Evolutionary conservation across 2,888 invertebrate genomes (phyloP).

Genomic region (Agonopterix heracliana): DNA sequence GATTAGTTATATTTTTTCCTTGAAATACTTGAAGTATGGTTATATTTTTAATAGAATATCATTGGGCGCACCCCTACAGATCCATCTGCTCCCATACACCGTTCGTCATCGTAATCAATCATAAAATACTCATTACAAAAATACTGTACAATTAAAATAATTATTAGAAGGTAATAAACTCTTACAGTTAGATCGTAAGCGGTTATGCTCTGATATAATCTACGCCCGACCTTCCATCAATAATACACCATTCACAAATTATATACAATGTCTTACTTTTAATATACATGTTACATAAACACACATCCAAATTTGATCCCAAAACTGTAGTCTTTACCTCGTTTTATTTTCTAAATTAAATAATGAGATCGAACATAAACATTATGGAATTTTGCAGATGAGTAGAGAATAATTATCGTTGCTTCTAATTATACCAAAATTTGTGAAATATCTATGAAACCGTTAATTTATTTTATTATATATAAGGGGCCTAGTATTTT

Average conservation of each 20-base stretch:
- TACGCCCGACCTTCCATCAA: conserved; percentile 47
- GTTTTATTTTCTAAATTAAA: conserved; percentile 74
- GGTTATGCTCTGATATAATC: conserved; percentile 55
- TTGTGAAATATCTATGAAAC: too few relatives aligned
- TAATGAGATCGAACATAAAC: conserved; percentile 75
- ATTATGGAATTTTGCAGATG: conserved; percentile 60
- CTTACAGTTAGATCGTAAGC: conserved; percentile 57
- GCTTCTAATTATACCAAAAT: too few relatives aligned
- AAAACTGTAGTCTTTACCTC: conserved; percentile 75
- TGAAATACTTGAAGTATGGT: too few relatives aligned
- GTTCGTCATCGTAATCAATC: conserved; percentile 37
- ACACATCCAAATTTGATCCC: conserved; percentile 75
- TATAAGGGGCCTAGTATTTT: conserved; percentile 8
- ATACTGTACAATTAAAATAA: conserved; percentile 74
- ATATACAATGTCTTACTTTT: conserved; percentile 66
- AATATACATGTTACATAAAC: conserved; percentile 70
- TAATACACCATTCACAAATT: conserved; percentile 71
- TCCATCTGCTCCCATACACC: conserved; percentile 23
- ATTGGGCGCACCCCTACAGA: neutral
- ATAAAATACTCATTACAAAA: conserved; percentile 73
- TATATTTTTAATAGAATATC: neutral
- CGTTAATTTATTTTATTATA: neutral
- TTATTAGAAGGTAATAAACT: conserved; percentile 68
- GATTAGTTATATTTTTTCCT: too few relatives aligned
- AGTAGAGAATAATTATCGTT: conserved; percentile 13